These are phyloP conservation scores for Parthenolecanium corni DNA, from an alignment of 2,888 invertebrate species.

Conservation along the genomic window DNA sequence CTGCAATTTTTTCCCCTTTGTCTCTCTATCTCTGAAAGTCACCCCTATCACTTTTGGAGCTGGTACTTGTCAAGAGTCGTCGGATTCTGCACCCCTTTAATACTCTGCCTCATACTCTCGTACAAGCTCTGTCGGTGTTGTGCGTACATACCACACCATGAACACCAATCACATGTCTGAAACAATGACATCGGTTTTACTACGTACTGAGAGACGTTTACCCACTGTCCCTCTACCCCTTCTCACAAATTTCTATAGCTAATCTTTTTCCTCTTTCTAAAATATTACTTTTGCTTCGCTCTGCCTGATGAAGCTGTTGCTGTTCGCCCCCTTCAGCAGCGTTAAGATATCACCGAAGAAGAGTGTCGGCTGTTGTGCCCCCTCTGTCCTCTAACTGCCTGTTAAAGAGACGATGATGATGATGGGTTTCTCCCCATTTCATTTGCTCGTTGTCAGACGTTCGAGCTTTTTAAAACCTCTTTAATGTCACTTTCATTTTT, in stretches of 20 bases:
- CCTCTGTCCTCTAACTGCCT: no score
- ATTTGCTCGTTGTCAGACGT: no score
- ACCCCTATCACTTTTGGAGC: slow-evolving; percentile 8
- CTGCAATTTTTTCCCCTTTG: no score
- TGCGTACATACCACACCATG: not conserved
- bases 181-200: slow-evolving; percentile 18
- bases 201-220: not conserved
- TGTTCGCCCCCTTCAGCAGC: not conserved
- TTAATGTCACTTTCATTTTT: no score
- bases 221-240: no score
- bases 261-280: slow-evolving; percentile 11
- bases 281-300: slow-evolving; percentile 5
- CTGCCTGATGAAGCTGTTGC: not conserved
- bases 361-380: no score
- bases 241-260: slow-evolving; percentile 18
- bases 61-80: not conserved
- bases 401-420: no score
- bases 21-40: not conserved
- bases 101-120: no score
- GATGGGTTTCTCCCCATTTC: no score
- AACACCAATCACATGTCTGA: slow-evolving; percentile 21
- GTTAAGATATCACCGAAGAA: no score
- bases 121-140: no score
- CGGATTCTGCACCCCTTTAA: not conserved
- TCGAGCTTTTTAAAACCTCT: no score